phyloP scores from a whole-genome alignment of 2,113 vertebrate species.

The Oryzias woworae region DNA sequence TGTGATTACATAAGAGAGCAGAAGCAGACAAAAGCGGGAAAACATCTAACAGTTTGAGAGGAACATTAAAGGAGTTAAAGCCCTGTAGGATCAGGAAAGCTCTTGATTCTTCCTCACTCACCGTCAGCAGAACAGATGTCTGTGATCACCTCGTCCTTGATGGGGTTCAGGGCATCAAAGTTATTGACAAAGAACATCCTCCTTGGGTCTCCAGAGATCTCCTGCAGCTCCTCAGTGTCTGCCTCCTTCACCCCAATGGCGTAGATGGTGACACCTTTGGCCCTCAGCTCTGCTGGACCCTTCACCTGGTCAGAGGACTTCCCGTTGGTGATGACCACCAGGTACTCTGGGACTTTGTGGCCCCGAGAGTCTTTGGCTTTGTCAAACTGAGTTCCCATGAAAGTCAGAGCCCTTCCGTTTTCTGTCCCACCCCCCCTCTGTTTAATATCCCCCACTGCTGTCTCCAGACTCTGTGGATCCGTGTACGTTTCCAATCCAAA shows the following conservation, averaged over 20 bases:
- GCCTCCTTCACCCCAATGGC: conserved; percentile 81
- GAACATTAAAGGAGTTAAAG: neutral
- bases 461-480: conserved; percentile 55
- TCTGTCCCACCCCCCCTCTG: conserved; percentile 73
- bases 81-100: neutral
- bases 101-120: conserved; percentile 58
- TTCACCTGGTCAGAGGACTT: conserved; percentile 76
- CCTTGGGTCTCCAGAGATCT: conserved; percentile 71
- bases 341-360: conserved; percentile 65
- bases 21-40: too few relatives aligned
- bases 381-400: conserved; percentile 73
- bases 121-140: conserved; percentile 82
- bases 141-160: conserved; percentile 78
- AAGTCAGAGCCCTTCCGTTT: conserved; percentile 75
- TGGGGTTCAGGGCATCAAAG: conserved; percentile 79
- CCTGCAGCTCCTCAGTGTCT: conserved; percentile 55
- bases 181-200: conserved; percentile 79
- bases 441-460: conserved; percentile 67
- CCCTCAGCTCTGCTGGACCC: conserved; percentile 70
- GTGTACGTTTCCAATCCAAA: conserved; percentile 68
- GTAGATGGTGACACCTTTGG: conserved; percentile 72
- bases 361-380: conserved; percentile 52
- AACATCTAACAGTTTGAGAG: too few relatives aligned
- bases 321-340: conserved; percentile 85
- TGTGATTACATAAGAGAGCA: too few relatives aligned